Percentiles rank a stretch among this genome's conserved stretches.
These are phyloP conservation scores for Semaprochilodus insignis DNA, from an alignment of 2,797 vertebrate species.

Conservation along the genomic window DNA sequence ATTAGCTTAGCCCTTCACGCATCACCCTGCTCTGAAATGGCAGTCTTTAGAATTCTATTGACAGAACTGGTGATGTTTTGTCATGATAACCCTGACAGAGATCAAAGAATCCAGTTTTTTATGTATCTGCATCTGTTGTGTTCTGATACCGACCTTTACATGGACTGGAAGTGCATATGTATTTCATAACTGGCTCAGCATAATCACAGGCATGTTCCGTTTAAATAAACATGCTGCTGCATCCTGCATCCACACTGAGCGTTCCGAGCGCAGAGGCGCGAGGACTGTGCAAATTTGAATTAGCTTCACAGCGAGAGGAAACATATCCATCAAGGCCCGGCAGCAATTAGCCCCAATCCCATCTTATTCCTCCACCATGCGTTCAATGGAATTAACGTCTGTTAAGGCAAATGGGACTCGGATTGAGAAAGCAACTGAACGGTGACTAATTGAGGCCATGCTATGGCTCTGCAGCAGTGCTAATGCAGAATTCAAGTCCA, in stretches of 20 bases:
- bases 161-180: background rate
- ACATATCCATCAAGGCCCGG: background rate
- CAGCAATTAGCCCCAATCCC: conserved; percentile 17
- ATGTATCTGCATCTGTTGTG: background rate
- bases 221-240: background rate
- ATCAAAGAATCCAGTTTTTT: background rate
- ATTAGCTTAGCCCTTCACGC: background rate
- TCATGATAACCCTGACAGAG: background rate
- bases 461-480: background rate
- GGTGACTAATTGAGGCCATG: conserved; percentile 16
- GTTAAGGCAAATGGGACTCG: conserved; percentile 10
- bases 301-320: background rate
- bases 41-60: background rate
- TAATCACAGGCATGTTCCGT: background rate
- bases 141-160: background rate
- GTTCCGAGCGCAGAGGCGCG: background rate
- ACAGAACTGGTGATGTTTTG: background rate
- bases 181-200: background rate
- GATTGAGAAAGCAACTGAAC: conserved; percentile 10
- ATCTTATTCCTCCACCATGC: background rate
- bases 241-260: background rate
- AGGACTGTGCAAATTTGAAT: conserved; percentile 1
- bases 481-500: background rate
- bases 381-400: background rate
- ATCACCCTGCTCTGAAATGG: background rate